These are phyloP conservation scores for Sphaerodactylus townsendi DNA, from an alignment of 2,113 vertebrate species.

Conservation along the genomic window DNA sequence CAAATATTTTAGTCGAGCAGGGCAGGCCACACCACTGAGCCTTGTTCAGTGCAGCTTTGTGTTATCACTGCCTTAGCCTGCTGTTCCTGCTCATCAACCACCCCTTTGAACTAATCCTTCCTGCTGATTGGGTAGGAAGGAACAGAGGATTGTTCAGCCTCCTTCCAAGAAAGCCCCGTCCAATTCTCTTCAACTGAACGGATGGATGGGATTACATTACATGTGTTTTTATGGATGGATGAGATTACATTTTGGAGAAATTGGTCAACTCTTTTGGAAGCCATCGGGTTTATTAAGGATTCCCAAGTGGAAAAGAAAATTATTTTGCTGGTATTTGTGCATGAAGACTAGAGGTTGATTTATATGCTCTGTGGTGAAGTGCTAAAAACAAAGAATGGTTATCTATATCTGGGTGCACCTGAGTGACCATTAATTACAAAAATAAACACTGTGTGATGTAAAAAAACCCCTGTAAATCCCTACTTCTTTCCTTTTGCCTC, in stretches of 20 bases:
- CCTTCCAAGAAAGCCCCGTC: neutral
- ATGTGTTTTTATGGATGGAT: neutral
- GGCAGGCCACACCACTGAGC: neutral
- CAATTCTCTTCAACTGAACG: neutral
- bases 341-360: constrained; percentile 15
- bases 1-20: neutral
- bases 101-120: constrained; percentile 1
- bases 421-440: neutral
- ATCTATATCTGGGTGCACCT: neutral
- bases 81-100: neutral
- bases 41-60: neutral
- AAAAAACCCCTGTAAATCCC: neutral
- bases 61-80: neutral
- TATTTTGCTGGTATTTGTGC: constrained; percentile 6
- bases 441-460: neutral
- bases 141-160: neutral
- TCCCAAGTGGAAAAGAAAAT: constrained; percentile 24
- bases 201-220: constrained; percentile 35
- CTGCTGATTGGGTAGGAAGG: neutral
- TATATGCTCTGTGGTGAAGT: neutral
- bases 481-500: neutral
- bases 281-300: constrained; percentile 6
- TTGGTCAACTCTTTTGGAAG: neutral
- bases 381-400: constrained; percentile 6
- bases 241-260: constrained; percentile 52